phyloP scores from a whole-genome alignment of 1,140 invertebrate genomes.

The Octopus bimaculoides region DNA sequence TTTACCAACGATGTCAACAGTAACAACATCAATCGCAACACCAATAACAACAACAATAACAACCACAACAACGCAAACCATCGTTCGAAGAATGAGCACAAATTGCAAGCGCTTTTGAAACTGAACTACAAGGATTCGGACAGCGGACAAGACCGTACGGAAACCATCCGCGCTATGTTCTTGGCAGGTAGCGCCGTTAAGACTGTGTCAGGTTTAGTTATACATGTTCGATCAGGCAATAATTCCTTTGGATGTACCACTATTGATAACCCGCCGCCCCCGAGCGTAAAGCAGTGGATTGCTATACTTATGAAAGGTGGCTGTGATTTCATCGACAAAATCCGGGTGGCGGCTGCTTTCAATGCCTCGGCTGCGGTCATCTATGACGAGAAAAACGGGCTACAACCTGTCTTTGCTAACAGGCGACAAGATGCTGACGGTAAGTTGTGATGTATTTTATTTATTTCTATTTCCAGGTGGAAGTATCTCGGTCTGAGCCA shows the following conservation, averaged over 20 bases:
- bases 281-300: constrained; percentile 21
- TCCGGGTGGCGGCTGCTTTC: constrained; percentile 23
- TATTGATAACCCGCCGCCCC: constrained; percentile 20
- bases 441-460: background rate
- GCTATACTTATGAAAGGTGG: constrained; percentile 28
- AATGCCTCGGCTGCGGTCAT: constrained; percentile 31
- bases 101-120: no score
- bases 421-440: background rate
- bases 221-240: constrained; percentile 16
- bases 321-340: constrained; percentile 28
- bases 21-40: no score
- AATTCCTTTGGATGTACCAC: constrained; percentile 22
- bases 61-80: no score
- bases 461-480: background rate
- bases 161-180: no score
- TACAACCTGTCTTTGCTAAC: background rate
- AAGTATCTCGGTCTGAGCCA: no score
- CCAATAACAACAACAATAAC: no score
- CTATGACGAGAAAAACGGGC: constrained; percentile 20
- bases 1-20: no score
- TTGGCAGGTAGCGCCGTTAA: background rate
- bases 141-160: no score
- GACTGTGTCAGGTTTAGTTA: constrained; percentile 14
- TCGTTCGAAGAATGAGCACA: no score
- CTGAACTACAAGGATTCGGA: no score